These are phyloP conservation scores for Epinotia brunnichana DNA, from an alignment of 2,888 invertebrate species.

Conservation along the genomic window DNA sequence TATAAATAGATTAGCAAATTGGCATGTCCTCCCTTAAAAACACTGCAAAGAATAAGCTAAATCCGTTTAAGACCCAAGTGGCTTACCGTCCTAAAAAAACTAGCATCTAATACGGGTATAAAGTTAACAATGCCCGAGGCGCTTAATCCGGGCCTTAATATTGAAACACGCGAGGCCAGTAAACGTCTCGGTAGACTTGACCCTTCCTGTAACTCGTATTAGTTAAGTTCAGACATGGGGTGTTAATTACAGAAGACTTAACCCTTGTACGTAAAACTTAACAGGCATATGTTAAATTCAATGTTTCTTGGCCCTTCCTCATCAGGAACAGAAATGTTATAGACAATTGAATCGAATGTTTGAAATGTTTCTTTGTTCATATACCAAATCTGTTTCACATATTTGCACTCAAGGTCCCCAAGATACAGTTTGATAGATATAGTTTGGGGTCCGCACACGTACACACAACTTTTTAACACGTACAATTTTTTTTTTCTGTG, in stretches of 20 bases:
- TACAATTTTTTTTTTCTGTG: too few relatives aligned
- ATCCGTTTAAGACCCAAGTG: background rate
- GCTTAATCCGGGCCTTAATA: background rate
- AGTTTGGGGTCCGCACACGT: too few relatives aligned
- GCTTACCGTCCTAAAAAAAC: background rate
- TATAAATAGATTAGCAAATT: too few relatives aligned
- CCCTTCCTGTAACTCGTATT: conserved; percentile 11
- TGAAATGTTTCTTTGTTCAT: too few relatives aligned
- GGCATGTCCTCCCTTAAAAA: too few relatives aligned
- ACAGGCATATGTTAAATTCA: background rate
- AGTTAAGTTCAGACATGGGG: conserved; percentile 14
- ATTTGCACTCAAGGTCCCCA: too few relatives aligned
- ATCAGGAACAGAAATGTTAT: background rate
- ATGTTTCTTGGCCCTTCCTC: background rate
- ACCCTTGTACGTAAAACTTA: background rate
- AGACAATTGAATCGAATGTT: background rate
- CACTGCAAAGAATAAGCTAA: too few relatives aligned
- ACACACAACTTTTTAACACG: too few relatives aligned
- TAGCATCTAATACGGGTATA: background rate
- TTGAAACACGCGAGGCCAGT: background rate
- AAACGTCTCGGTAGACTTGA: conserved; percentile 2
- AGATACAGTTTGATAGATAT: too few relatives aligned
- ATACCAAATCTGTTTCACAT: too few relatives aligned
- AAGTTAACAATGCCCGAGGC: conserved; percentile 16
- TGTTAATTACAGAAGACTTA: conserved; percentile 13